Base-by-base conservation (phyloP, 2,797 vertebrate species). In the Rhodeus uyekii region DNA sequence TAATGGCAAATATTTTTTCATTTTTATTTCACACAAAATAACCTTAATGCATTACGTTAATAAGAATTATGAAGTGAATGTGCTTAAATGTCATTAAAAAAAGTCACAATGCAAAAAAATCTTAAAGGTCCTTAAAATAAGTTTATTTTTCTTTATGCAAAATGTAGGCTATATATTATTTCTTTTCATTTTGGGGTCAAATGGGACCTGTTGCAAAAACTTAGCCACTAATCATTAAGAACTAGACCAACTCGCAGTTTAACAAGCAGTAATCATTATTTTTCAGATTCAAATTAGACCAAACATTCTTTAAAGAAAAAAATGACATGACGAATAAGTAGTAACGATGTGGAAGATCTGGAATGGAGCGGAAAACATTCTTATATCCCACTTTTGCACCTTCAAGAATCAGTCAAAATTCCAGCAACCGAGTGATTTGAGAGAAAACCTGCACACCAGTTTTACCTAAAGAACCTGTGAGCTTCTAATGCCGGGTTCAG, bases 371-470 rank as follows among this genome's bases (percentile, higher is more conserved):
- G 7, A 60, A 50, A 79, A 58, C 80, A 12, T 44, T 77, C 60
- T 19, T 10, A 16, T 16, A 61, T 61, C 48, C 71, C 39, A 10
- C 46, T 76, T 73, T 44, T 8, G 29, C 32, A 83, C 63, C 19
- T 85, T 53, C 79, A 9, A 64, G 34, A 81, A 81, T 50, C 69
- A 50, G 22, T 63, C 68, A 8, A 46, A 72, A 63, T n/a, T 64
- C 68, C 60, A 74, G 69, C 79, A 63, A 39, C 32, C 6, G 58
- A 38, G 32, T 74, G n/a, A 46, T 72, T 71, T 19, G 32, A 73
- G 53, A 74, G 34, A 38, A 65, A 64, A 46, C 74, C 55, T 53
- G 72, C n/a, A 50, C 61, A 67, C 29, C 18, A 34, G 29, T 46
- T 77, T 19, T n/a, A 36, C 42, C 36, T 36, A 68, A 84, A 39